Evolutionary conservation across 1,140 invertebrate genomes (phyloP).

Genomic region (Dermatophagoides farinae): DNA sequence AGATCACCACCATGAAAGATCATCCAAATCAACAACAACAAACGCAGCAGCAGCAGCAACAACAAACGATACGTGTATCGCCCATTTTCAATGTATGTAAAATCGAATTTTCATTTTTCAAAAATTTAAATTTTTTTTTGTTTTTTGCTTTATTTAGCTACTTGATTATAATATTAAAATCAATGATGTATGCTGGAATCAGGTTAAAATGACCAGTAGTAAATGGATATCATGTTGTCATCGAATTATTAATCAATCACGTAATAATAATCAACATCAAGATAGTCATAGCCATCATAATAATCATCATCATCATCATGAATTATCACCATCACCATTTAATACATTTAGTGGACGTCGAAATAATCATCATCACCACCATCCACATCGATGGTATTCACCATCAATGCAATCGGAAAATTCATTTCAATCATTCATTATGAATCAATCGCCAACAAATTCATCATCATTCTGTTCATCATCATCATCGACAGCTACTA

Average conservation of each 20-base stretch:
- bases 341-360: too few species aligned
- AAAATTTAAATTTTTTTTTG: neutral
- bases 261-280: too few species aligned
- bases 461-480: neutral
- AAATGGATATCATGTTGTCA: constrained; percentile 6
- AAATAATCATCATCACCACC: neutral
- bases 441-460: too few species aligned
- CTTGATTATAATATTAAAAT: neutral
- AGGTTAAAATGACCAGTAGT: constrained; percentile 9
- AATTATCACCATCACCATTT: too few species aligned
- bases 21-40: too few species aligned
- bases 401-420: too few species aligned
- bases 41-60: too few species aligned
- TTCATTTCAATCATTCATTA: too few species aligned
- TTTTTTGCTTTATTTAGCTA: neutral
- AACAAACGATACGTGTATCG: neutral
- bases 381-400: neutral
- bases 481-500: neutral
- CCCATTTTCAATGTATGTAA: neutral
- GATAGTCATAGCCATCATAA: too few species aligned
- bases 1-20: too few species aligned
- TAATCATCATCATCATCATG: neutral
- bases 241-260: neutral
- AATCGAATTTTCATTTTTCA: neutral
- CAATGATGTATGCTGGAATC: constrained; percentile 3